A percentile compares a stretch with the other conserved stretches of the same genome.
Evolutionary conservation across 2,113 vertebrate genomes (phyloP).

Genomic region (Ictalurus punctatus): DNA sequence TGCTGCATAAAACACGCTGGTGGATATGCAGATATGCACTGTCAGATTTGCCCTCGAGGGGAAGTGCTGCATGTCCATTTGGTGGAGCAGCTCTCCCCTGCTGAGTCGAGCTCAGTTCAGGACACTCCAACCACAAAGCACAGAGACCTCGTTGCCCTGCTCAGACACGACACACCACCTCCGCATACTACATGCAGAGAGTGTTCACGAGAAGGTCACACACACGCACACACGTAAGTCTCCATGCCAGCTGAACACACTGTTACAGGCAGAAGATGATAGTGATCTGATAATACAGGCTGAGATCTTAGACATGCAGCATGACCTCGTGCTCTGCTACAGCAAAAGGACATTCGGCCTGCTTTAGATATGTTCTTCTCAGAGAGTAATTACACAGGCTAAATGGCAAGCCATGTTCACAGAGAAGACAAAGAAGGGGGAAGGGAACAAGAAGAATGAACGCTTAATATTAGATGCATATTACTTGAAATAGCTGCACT

Average conservation of each 20-base stretch:
- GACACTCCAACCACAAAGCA: slow-evolving; percentile 66
- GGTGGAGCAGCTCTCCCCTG: slow-evolving; percentile 68
- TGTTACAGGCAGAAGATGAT: slow-evolving; percentile 61
- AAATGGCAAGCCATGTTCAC: slow-evolving; percentile 38
- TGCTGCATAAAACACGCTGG: slow-evolving; percentile 51
- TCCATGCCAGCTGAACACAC: slow-evolving; percentile 66
- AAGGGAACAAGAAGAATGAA: slow-evolving; percentile 22
- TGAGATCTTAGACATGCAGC: slow-evolving; percentile 60
- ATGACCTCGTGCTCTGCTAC: slow-evolving; percentile 50
- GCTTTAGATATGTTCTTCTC: slow-evolving; percentile 45
- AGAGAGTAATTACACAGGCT: slow-evolving; percentile 44
- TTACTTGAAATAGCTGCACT: slow-evolving; percentile 18
- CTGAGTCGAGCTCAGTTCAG: slow-evolving; percentile 71
- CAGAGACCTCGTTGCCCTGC: slow-evolving; percentile 71
- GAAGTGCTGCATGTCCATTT: slow-evolving; percentile 72
- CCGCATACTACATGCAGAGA: slow-evolving; percentile 73
- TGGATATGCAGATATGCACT: slow-evolving; percentile 66
- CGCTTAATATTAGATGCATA: slow-evolving; percentile 19
- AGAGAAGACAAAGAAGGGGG: slow-evolving; percentile 10
- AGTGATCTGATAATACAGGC: slow-evolving; percentile 67
- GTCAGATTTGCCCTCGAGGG: slow-evolving; percentile 71
- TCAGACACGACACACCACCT: slow-evolving; percentile 79
- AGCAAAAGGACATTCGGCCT: slow-evolving; percentile 53
- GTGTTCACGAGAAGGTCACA: slow-evolving; percentile 78
- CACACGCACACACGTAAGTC: slow-evolving; percentile 67